These are phyloP conservation scores for Pimpla rufipes DNA, from an alignment of 2,888 invertebrate genomes.

Conservation along the genomic window DNA sequence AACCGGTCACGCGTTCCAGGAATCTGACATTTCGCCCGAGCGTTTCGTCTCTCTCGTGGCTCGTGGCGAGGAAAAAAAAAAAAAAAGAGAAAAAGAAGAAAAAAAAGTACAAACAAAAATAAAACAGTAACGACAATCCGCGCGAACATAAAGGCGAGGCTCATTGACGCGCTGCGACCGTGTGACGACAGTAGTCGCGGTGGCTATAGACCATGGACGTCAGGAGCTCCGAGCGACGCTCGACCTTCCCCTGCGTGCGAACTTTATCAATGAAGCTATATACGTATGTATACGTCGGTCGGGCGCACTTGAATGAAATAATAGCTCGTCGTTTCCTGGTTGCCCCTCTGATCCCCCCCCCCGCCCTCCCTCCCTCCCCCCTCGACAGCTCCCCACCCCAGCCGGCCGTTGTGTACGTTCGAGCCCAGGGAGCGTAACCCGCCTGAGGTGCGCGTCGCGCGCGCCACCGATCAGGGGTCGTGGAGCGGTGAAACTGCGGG, in stretches of 20 bases:
- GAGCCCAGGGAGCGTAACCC: constrained; percentile 35
- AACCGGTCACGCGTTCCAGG: background rate
- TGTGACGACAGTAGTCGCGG: constrained; percentile 11
- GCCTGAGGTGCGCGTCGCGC: constrained; percentile 31
- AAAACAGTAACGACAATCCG: no score
- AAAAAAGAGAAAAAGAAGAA: background rate
- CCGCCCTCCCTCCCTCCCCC: background rate
- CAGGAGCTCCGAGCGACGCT: constrained; percentile 32
- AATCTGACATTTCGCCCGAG: constrained; percentile 14
- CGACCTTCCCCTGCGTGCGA: constrained; percentile 47
- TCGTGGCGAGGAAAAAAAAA: background rate
- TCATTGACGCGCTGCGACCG: constrained; percentile 11
- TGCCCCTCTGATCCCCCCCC: background rate
- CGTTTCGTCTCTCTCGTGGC: background rate
- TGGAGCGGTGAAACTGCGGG: background rate
- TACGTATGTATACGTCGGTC: constrained; percentile 39
- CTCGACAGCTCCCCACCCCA: background rate
- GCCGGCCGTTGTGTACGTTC: constrained; percentile 15
- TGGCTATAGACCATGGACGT: constrained; percentile 20
- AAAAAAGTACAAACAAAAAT: background rate
- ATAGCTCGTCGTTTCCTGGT: constrained; percentile 52
- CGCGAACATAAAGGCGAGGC: background rate
- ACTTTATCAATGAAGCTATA: constrained; percentile 65
- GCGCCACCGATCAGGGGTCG: constrained; percentile 8
- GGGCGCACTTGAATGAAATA: constrained; percentile 58